Evolutionary conservation across 64 coral and sea anemone genomes (phyloP).

Genomic region (Exaiptasia diaphana): DNA sequence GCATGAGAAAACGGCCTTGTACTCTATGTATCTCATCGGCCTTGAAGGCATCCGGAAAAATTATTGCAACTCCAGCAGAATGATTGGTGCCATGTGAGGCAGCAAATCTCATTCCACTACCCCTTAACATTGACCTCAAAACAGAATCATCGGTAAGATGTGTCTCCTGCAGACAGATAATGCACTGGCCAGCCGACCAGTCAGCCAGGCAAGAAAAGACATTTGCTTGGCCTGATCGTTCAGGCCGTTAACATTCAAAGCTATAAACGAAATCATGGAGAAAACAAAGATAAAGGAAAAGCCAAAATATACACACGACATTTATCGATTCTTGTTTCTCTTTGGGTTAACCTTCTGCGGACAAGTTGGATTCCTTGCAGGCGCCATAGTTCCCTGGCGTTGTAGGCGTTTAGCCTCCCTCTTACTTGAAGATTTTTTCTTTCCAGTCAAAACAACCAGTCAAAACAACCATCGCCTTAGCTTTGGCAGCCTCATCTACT

Average conservation of each 20-base stretch:
- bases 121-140: background rate
- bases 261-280: background rate
- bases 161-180: conserved; percentile 32
- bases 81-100: background rate
- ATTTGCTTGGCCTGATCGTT: background rate
- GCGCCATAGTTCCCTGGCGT: background rate
- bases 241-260: background rate
- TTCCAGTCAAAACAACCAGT: background rate
- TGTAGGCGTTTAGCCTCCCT: background rate
- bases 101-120: background rate
- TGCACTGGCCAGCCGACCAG: background rate
- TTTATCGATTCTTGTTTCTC: background rate
- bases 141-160: background rate
- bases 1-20: background rate
- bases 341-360: too few relatives aligned
- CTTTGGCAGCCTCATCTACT: too few relatives aligned
- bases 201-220: background rate
- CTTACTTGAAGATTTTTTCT: background rate
- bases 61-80: background rate
- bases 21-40: background rate
- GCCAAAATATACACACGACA: background rate
- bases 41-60: background rate
- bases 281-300: background rate
- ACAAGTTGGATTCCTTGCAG: background rate
- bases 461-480: background rate